Evolutionary conservation across 2,888 invertebrate genomes (phyloP).

Genomic region (Athripsodes cinereus): DNA sequence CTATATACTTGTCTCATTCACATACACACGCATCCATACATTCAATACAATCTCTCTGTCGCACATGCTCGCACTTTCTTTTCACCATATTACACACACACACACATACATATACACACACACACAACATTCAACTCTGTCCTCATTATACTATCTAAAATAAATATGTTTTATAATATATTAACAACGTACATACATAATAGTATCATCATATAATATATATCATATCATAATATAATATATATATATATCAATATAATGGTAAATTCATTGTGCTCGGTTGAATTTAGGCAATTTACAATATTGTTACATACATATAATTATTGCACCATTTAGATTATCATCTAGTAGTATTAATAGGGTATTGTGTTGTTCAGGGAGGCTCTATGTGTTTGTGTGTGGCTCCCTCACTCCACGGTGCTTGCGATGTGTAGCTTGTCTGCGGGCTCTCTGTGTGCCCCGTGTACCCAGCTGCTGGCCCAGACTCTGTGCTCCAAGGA

Average conservation of each 20-base stretch:
- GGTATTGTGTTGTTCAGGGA: conserved; percentile 32
- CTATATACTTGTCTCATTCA: background rate
- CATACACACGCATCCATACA: background rate
- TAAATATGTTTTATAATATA: conserved; percentile 23
- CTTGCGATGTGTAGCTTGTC: conserved; percentile 42
- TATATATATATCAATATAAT: conserved; percentile 19
- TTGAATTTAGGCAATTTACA: conserved; percentile 29
- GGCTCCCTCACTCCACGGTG: conserved; percentile 48
- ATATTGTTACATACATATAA: conserved; percentile 24
- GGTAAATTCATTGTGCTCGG: conserved; percentile 27
- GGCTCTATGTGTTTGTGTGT: conserved; percentile 38
- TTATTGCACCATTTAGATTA: conserved; percentile 28
- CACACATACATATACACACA: background rate
- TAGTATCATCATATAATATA: background rate
- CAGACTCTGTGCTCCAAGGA: conserved; percentile 14
- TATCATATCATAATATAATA: background rate
- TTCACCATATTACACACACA: too few relatives aligned
- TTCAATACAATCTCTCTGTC: too few relatives aligned
- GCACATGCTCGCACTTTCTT: too few relatives aligned
- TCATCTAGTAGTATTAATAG: conserved; percentile 17
- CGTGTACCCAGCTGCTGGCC: conserved; percentile 15
- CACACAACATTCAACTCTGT: too few relatives aligned
- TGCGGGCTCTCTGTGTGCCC: conserved; percentile 23
- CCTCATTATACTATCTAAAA: conserved; percentile 28
- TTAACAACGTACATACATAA: conserved; percentile 27